Evolutionary conservation across 2,888 invertebrate species (phyloP).

Genomic region (Noctua comes): DNA sequence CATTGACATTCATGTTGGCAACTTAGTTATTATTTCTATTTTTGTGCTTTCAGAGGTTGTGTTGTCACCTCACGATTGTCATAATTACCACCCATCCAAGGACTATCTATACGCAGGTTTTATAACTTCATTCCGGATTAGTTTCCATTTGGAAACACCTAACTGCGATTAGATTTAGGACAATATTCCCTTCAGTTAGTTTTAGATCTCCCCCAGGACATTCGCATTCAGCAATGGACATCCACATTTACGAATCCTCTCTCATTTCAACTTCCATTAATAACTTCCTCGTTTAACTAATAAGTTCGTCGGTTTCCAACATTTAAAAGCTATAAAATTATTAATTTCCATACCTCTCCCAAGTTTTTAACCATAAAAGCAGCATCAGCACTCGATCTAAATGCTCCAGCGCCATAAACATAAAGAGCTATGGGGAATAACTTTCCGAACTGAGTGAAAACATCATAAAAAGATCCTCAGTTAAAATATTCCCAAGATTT

Average conservation of each 20-base stretch:
- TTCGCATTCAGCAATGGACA: neutral
- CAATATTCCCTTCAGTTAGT: neutral
- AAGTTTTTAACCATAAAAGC: conserved; percentile 59
- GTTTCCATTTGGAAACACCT: neutral
- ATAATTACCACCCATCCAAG: neutral
- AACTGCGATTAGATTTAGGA: neutral
- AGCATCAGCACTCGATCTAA: conserved; percentile 53
- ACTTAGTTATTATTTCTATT: neutral
- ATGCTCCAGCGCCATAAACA: conserved; percentile 55
- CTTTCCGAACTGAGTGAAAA: conserved; percentile 63
- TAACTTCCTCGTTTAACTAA: conserved; percentile 49
- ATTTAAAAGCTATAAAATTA: conserved; percentile 59
- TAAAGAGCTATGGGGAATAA: conserved; percentile 60
- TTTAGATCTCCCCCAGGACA: conserved; percentile 22
- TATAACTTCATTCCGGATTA: neutral
- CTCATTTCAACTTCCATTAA: conserved; percentile 42
- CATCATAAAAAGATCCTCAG: conserved; percentile 62
- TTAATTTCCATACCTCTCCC: conserved; percentile 55
- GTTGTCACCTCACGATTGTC: neutral
- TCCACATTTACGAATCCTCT: conserved; percentile 4
- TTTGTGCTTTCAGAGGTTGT: neutral
- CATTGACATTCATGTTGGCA: neutral
- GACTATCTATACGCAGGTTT: neutral
- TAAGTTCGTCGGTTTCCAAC: conserved; percentile 47
- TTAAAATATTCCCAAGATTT: conserved; percentile 62